phyloP scores from a whole-genome alignment of 2,888 invertebrate genomes.

The Drosophila prostipennis region DNA sequence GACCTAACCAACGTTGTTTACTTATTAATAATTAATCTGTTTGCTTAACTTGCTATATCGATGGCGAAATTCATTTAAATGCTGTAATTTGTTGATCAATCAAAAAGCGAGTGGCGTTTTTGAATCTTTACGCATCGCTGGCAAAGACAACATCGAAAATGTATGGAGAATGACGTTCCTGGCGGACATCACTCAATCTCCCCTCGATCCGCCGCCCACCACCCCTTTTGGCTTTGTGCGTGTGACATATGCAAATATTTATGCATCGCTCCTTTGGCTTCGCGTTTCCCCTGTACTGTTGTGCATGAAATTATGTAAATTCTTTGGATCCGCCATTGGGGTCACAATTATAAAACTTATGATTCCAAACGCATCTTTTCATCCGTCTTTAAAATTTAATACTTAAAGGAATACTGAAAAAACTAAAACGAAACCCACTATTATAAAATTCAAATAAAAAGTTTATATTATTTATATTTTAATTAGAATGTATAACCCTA shows the following conservation, averaged over 20 bases:
- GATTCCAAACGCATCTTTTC: neutral
- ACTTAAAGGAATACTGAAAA: no score
- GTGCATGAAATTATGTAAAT: constrained; percentile 52
- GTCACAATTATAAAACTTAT: neutral
- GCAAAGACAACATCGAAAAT: neutral
- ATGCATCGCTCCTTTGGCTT: constrained; percentile 42
- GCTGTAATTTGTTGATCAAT: constrained; percentile 44
- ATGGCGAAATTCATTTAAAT: constrained; percentile 29
- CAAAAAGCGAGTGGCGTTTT: constrained; percentile 39
- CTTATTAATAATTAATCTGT: constrained; percentile 19
- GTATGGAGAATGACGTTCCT: constrained; percentile 14
- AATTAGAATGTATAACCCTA: no score
- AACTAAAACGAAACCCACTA: no score
- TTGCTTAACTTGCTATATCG: constrained; percentile 4
- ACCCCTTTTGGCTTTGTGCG: constrained; percentile 54
- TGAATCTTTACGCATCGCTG: constrained; percentile 23
- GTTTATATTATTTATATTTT: no score
- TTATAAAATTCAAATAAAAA: no score
- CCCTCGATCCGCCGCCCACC: constrained; percentile 3
- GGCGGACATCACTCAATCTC: constrained; percentile 27
- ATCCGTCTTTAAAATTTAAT: no score
- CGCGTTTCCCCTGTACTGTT: constrained; percentile 27
- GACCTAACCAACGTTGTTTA: neutral
- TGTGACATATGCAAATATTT: constrained; percentile 76
- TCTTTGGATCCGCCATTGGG: constrained; percentile 7